These are phyloP conservation scores for Phylloscopus trochilus DNA, from an alignment of 2,113 vertebrate genomes.

Conservation along the genomic window DNA sequence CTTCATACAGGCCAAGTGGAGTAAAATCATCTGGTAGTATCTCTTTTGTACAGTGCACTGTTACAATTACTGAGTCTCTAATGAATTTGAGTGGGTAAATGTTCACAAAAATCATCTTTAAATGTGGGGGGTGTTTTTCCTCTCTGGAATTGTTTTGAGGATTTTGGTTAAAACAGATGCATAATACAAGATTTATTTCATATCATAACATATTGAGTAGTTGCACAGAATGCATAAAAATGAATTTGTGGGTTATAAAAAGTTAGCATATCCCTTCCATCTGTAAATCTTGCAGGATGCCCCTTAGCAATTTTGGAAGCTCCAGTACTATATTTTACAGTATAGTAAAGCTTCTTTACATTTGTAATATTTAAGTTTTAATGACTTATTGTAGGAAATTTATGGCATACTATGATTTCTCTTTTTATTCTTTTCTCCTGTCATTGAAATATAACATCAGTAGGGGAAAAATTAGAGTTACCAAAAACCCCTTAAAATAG, in stretches of 20 bases:
- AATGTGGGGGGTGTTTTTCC: conserved; percentile 10
- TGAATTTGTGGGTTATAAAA: conserved; percentile 32
- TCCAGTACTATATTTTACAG: background rate
- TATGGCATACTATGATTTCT: background rate
- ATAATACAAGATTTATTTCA: conserved; percentile 39
- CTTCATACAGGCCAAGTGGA: conserved; percentile 7
- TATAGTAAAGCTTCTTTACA: background rate
- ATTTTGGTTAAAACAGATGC: conserved; percentile 7
- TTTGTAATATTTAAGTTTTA: background rate
- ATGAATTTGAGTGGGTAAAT: conserved; percentile 18
- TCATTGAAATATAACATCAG: background rate
- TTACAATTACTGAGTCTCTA: conserved; percentile 48
- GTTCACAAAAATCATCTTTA: background rate
- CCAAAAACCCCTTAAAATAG: background rate
- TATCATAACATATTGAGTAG: conserved; percentile 34
- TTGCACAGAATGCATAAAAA: conserved; percentile 9
- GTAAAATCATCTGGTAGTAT: conserved; percentile 32
- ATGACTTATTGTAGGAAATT: background rate
- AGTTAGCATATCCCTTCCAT: background rate
- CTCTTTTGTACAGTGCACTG: background rate
- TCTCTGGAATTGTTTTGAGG: conserved; percentile 7
- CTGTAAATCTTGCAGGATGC: background rate
- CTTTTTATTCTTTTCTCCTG: background rate
- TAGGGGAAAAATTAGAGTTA: background rate
- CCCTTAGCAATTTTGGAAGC: background rate